Base-by-base conservation (phyloP, 35 echinoderm and acorn worm genomes). In the Lytechinus variegatus region DNA sequence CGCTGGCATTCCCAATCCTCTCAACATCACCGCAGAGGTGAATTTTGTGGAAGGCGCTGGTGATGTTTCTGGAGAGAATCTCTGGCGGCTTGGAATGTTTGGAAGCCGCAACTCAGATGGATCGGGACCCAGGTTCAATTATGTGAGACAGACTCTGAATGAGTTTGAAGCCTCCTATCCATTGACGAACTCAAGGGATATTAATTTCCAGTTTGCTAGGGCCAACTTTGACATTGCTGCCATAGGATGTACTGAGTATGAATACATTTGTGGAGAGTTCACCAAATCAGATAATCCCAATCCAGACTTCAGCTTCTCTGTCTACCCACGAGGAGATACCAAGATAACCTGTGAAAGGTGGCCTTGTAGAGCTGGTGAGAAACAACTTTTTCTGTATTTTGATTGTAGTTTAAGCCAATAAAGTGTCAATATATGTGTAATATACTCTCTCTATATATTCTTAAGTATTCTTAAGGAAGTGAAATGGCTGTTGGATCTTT, bases 21-120 rank as follows among this genome's bases (percentile, higher is more conserved):
- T 99, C n/a, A 58, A 52, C 28, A 95, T 99, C 72, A 95, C 92
- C 19, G 97, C 97, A 11, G 54, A 54, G 4, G 97, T 95, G 19
- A 95, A 86, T 55, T 97, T 96, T 57, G 95, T 92, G 12, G 53
- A 71, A 28, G 95, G 71, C 8, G 95, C 96, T 27, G 52, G 92
- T 16, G 87, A 95, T 66, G 95, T 99, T 24, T 92, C 95, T 29
- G 98, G 98, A 21, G 96, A 52, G 12, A 95, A 97, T 28, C 91
- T 99, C 3, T 99, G 98, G 98, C 52, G 96, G 61, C 96, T 99
- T 3, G 96, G 95, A 14, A 95, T 98, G 56, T 99, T 93, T 87
- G 97, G 97, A 6, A 97, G 96, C 79, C 97, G 86, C 86, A 95
- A 97, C 86, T 55, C 27, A 12, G 87, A 97, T 21, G 98, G 98